Conservation (phyloP, 2,113 vertebrate genomes). For the Chamaea fasciata region DNA sequence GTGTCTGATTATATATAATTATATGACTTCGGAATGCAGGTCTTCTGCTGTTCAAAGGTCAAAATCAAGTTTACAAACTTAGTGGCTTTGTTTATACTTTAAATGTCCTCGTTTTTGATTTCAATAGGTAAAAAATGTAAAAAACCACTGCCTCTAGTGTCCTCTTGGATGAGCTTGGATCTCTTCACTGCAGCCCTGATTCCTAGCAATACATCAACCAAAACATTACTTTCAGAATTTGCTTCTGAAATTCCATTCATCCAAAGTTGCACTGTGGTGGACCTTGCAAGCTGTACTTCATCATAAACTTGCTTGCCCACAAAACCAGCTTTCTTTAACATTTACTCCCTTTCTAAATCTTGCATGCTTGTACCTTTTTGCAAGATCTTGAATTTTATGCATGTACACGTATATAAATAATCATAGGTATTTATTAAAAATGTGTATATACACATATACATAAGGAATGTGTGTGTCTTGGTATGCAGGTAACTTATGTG, state of each 20-base stretch:
- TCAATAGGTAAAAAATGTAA: not conserved
- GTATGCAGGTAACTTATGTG: not conserved
- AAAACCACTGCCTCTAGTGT: not conserved
- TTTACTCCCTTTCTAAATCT: not conserved
- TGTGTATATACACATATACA: not conserved
- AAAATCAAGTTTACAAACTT: not conserved
- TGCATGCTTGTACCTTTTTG: not conserved
- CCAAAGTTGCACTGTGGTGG: not conserved
- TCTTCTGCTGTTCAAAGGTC: not conserved
- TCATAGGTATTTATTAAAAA: not conserved
- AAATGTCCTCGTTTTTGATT: not conserved
- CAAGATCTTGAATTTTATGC: not conserved
- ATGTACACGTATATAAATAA: rapidly evolving
- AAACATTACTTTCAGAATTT: not conserved
- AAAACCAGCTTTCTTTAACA: not conserved
- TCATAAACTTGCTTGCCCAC: not conserved
- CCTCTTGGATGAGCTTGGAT: not conserved
- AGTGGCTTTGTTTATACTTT: not conserved
- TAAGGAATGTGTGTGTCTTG: not conserved
- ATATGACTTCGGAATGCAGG: not conserved
- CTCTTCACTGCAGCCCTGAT: not conserved
- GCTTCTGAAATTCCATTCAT: not conserved
- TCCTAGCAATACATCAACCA: not conserved
- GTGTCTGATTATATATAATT: not conserved
- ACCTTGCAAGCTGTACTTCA: not conserved